Evolutionary conservation across 2,888 invertebrate genomes (phyloP).

Genomic region (Himalopsyche kuldschensis): DNA sequence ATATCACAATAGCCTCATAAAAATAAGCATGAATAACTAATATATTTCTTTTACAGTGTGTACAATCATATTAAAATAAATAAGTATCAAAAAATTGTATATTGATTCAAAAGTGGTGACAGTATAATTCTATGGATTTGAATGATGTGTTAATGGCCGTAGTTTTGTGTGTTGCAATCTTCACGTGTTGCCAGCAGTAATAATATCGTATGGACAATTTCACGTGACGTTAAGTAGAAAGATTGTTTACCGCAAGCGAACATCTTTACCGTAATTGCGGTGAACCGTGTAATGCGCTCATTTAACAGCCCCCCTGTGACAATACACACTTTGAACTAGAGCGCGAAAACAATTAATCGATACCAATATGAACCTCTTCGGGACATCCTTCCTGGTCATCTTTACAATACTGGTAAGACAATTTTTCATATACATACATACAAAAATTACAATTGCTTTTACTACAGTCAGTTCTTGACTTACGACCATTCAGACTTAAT

Average conservation of each 20-base stretch:
- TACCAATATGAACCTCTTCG: background rate
- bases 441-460: background rate
- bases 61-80: background rate
- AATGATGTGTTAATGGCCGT: background rate
- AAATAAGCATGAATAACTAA: too few species aligned
- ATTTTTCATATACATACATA: background rate
- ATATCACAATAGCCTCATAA: too few species aligned
- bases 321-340: background rate
- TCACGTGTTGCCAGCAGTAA: background rate
- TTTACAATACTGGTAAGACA: background rate
- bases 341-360: background rate
- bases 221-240: background rate
- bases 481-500: too few species aligned
- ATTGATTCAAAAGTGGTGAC: background rate
- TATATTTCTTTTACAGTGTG: background rate
- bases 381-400: background rate
- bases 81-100: background rate
- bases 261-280: slow-evolving; percentile 24
- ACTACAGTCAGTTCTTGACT: too few species aligned
- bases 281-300: slow-evolving; percentile 25
- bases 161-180: background rate
- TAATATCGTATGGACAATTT: background rate
- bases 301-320: background rate
- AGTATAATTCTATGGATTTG: background rate
- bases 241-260: slow-evolving; percentile 19